Evolutionary conservation across 1,140 invertebrate species (phyloP), one percentile per base, ranked within the genome.

Genomic region (Glossosoma conforme): DNA sequence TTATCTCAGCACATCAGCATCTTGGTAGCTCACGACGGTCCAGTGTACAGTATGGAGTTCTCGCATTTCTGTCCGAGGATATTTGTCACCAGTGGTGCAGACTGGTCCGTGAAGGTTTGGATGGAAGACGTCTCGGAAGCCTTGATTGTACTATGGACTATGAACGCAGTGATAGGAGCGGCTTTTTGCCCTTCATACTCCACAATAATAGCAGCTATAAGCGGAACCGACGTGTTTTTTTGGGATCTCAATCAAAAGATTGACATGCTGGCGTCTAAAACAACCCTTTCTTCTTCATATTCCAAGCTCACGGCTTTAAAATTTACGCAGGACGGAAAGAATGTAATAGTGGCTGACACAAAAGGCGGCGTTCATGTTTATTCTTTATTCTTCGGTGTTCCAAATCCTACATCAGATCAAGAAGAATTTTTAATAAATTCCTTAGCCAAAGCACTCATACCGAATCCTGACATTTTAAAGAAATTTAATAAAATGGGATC

Each of bases 171-270:
- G 0, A 77, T 78, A 56, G 83, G 79, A 43, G 82, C 85, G 5
- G 76, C 77, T 1, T 94, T 91, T 83, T 84, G 86, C 59, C 89
- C 88, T 1, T 83, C 81, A 6, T 87, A 89, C 58, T 85, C 89
- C 0, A 91, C 89, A 0, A 83, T 93, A 2, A 77, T 93, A 43
- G 85, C 88, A 2, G 85, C 83, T 1, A 79, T 86, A 0, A 84
- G 81, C 33, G 81, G 81, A 5, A 83, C 83, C 60, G 77, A 78
- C 4, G 75, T 89, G 3, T 80, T 80, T 15, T 72, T 89, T 22
- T 89, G 86, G 86, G 83, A 88, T 61, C 67, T 89, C 1, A 74
- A 78, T 20, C 70, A 81, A 10, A 86, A 83, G 58, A 80, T 72
- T 1, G 76, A 84, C 18, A 74, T 75, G 10, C 82, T 85, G 0